Base-by-base conservation (phyloP, 2,113 vertebrate species). In the Silurus glanis region DNA sequence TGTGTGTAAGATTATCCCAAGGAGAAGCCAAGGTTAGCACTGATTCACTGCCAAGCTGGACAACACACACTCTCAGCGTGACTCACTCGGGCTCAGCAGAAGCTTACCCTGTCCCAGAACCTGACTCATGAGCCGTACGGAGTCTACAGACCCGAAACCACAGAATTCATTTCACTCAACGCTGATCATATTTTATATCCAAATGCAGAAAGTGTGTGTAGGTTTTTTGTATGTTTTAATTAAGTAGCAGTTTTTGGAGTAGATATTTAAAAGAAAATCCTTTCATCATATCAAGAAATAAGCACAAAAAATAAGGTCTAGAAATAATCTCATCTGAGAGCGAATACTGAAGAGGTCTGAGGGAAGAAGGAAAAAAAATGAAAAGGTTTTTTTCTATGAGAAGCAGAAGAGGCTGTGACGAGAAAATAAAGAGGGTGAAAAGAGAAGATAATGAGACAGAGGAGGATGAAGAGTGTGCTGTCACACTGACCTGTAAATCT, bases 21-120 rank as follows among this genome's bases (percentile, higher is more conserved):
- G 67, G 66, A 83, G 71, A 82, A 79, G 53, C 45, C 59, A 61
- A 47, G 59, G 51, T 82, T 85, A 78, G 62, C n/a, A 53, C 13
- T 82, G 82, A 71, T 87, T 19, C 51, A 62, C 56, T 89, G 86
- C 85, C 78, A 80, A 61, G 25, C 25, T 87, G 51, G 76, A 71
- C 88, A 62, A 76, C 82, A 69, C 82, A 81, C 61, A 45, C 85
- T 72, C 64, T 49, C 82, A 74, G 69, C 12, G 37, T 88, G 80
- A 85, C 79, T 85, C 84, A 75, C 55, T 62, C 8, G n/a, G 59
- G 66, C 47, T 64, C 47, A 61, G 80, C 53, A 71, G 83, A 59
- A 51, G 25, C 55, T 80, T 59, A 56, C 55, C 78, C 28, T 1
- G 78, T 80, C 55, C 78, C 78, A 59, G 78, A 59, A 79, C 80